Evolutionary conservation across 2,888 invertebrate genomes (phyloP), one percentile per base, ranked within the genome.

Genomic region (Heterodera filipjevi): DNA sequence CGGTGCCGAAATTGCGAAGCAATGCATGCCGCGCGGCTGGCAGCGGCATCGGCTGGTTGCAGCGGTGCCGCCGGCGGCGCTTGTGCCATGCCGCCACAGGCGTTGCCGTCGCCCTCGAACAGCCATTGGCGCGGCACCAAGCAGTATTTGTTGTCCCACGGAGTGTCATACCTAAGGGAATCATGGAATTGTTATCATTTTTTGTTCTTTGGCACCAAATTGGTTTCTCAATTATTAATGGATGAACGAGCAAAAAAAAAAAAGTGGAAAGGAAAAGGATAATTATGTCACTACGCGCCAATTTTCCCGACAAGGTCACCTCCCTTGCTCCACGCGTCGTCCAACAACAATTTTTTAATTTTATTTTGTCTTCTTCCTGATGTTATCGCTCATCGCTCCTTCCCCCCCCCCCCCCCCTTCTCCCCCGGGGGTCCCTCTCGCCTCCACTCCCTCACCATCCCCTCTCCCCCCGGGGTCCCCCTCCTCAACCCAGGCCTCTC

Each of bases 61-160:
- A 49, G 32, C 10, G 74, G 74, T 32, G 74, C 64, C 10, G 74
- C 59, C 64, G 74, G 74, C 35, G 35, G 12, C 19, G 27, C 19
- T 19, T 16, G 53, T 53, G 53, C 53, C 53, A 53, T 53, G 53
- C 53, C 74, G 35, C 32, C 32, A 59, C 30, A 16, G 74, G 32
- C 30, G 19, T 3, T 19, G 49, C 49, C 74, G 35, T 59, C 39
- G 76, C 27, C 27, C 39, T 30, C 39, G 19, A 59, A n/a, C 30
- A 77, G 32, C 66, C 59, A 79, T 19, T 79, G 78, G n/a, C 53
- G 76, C 39, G 81, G 83, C 27, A 82, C 53, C 59, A 80, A 71
- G 22, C 81, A 82, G 71, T 77, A 83, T 70, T 82, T 82, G n/a
- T 66, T 76, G 59, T 82, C 82, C 82, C 82, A 82, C 8, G 82